phyloP scores from a whole-genome alignment of 2,888 invertebrate species.

The Lacanobia wlatinum region DNA sequence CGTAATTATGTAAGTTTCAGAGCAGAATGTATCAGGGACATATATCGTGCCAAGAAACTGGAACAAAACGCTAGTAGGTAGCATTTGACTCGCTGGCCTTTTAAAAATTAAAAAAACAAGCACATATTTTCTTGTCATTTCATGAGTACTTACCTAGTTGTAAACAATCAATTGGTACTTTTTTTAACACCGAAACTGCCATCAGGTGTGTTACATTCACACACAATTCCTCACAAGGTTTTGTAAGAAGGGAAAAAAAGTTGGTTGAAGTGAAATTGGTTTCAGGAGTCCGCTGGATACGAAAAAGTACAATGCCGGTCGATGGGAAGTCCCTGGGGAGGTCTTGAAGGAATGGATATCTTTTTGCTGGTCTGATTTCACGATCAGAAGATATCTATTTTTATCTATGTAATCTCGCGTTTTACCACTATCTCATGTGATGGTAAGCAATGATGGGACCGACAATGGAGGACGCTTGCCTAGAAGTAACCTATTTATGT shows the following conservation, averaged over 20 bases:
- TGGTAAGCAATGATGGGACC: neutral
- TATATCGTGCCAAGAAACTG: constrained; percentile 22
- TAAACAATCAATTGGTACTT: too few relatives aligned
- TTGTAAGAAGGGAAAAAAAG: neutral
- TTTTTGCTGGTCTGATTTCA: neutral
- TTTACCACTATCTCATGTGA: too few relatives aligned
- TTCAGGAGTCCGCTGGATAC: neutral
- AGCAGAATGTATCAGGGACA: neutral
- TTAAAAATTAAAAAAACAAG: neutral
- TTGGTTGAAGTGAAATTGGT: too few relatives aligned
- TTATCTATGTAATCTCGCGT: neutral
- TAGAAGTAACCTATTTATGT: neutral
- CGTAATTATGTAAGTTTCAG: constrained; percentile 3
- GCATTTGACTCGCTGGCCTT: neutral
- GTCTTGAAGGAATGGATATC: too few relatives aligned
- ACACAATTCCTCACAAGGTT: neutral
- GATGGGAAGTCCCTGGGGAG: too few relatives aligned
- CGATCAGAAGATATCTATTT: neutral
- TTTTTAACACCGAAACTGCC: too few relatives aligned
- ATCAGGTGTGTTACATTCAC: too few relatives aligned
- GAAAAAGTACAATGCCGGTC: too few relatives aligned
- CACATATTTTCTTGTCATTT: neutral
- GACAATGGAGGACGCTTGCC: neutral
- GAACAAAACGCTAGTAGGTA: neutral
- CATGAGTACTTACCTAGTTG: too few relatives aligned